These are phyloP conservation scores for Azemiops feae DNA, from an alignment of 2,113 vertebrate genomes.

Conservation along the genomic window DNA sequence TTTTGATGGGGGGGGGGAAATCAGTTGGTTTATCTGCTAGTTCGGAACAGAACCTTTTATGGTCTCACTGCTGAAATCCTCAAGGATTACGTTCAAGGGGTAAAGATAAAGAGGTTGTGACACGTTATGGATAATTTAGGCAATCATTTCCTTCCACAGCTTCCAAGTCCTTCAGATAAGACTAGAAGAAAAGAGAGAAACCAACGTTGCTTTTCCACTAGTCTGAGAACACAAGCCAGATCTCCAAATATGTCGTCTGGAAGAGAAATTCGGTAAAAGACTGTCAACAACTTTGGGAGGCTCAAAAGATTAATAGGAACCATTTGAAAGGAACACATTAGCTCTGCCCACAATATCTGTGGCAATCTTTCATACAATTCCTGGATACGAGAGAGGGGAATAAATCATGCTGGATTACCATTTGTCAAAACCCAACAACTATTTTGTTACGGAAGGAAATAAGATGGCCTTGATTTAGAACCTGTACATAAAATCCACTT, in stretches of 20 bases:
- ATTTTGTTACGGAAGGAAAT: neutral
- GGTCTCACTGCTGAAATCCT: neutral
- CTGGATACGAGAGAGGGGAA: neutral
- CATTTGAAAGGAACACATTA: neutral
- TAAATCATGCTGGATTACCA: neutral
- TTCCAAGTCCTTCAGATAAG: constrained; percentile 9
- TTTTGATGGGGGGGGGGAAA: neutral
- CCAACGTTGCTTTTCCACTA: neutral
- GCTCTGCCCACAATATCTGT: constrained; percentile 4
- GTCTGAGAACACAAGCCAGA: neutral
- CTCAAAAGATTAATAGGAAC: fast-evolving
- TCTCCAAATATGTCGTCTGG: fast-evolving
- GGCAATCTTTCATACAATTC: neutral
- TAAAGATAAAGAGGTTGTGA: neutral
- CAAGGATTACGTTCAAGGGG: constrained; percentile 18
- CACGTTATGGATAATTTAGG: neutral
- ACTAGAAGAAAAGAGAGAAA: neutral
- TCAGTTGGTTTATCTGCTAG: neutral
- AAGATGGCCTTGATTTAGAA: neutral
- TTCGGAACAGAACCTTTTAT: neutral
- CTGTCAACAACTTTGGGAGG: neutral
- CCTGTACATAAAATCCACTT: neutral
- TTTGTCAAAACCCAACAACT: neutral
- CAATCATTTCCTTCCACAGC: constrained; percentile 37
- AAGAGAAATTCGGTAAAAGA: neutral